Percentiles rank a stretch among this genome's conserved stretches.
Evolutionary conservation across 23 tunicate genomes (phyloP).

Genomic region (Oikopleura dioica): DNA sequence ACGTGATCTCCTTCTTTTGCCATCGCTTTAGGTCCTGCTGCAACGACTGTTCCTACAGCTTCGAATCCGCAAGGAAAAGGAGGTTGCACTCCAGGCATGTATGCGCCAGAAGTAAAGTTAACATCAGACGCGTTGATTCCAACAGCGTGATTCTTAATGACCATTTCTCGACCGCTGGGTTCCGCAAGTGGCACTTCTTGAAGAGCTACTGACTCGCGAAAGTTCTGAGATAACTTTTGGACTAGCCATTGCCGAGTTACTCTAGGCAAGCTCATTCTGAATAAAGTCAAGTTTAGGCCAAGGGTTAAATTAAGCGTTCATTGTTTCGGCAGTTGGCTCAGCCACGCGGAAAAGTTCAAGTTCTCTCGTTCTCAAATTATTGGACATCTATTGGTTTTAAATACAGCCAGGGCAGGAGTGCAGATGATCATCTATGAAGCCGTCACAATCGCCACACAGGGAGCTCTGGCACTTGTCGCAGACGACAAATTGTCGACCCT

Average conservation of each 20-base stretch:
- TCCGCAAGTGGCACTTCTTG: conserved; percentile 24
- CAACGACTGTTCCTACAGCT: conserved; percentile 84
- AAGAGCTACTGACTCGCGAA: conserved; percentile 53
- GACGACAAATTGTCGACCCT: not conserved
- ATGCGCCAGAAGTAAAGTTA: conserved; percentile 65
- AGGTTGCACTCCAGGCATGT: conserved; percentile 30
- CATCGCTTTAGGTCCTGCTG: conserved; percentile 25
- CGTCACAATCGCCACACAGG: conserved; percentile 57
- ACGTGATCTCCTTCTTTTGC: conserved; percentile 33
- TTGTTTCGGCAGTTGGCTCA: no score
- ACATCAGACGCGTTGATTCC: conserved; percentile 88
- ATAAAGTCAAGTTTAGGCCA: no score
- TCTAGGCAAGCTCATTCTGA: no score
- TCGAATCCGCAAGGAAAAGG: conserved; percentile 91
- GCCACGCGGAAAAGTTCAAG: no score
- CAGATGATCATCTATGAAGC: conserved; percentile 49
- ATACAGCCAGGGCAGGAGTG: conserved; percentile 91
- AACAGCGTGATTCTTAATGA: conserved; percentile 39
- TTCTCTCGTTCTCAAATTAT: no score
- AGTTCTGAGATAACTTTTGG: no score
- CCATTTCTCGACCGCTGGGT: conserved; percentile 17
- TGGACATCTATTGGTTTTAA: no score
- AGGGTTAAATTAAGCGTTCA: no score
- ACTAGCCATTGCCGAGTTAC: no score
- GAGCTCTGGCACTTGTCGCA: conserved; percentile 25